Conservation (phyloP, 2,888 invertebrate genomes). For the Dexiosoma caninum region DNA sequence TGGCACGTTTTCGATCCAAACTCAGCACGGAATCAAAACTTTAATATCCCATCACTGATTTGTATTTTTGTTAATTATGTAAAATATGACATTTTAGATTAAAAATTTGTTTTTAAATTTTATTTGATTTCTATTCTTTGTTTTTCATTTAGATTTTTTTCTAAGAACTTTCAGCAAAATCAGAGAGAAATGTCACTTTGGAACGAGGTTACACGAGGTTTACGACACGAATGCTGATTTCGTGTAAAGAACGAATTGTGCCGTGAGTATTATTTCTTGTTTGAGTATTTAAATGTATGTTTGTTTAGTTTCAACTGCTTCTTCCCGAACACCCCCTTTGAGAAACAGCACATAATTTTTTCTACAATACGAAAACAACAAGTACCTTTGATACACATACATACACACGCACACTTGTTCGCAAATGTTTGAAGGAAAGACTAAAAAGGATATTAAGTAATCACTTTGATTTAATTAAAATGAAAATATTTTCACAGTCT, state of each 20-base stretch:
- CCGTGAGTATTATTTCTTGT: constrained; percentile 26
- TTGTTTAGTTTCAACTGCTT: constrained; percentile 33
- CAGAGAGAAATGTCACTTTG: neutral
- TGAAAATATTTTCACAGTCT: no score
- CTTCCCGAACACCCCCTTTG: constrained; percentile 37
- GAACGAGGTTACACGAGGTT: constrained; percentile 54
- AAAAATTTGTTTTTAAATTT: no score
- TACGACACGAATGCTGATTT: constrained; percentile 43
- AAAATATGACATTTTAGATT: no score
- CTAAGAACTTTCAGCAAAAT: neutral
- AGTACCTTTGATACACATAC: constrained; percentile 17
- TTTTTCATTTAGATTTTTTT: no score
- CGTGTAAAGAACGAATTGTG: constrained; percentile 50
- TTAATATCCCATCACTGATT: no score
- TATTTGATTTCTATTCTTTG: no score
- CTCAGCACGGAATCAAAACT: no score
- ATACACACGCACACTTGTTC: neutral
- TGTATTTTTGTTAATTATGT: neutral
- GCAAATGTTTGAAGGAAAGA: constrained; percentile 25
- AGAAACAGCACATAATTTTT: constrained; percentile 1
- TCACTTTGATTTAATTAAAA: constrained; percentile 47
- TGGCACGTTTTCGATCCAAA: no score
- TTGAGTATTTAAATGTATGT: neutral
- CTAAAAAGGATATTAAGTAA: constrained; percentile 68
- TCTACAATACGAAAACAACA: constrained; percentile 49